Evolutionary conservation across 2,113 vertebrate species (phyloP).

Genomic region (Salvator merianae): DNA sequence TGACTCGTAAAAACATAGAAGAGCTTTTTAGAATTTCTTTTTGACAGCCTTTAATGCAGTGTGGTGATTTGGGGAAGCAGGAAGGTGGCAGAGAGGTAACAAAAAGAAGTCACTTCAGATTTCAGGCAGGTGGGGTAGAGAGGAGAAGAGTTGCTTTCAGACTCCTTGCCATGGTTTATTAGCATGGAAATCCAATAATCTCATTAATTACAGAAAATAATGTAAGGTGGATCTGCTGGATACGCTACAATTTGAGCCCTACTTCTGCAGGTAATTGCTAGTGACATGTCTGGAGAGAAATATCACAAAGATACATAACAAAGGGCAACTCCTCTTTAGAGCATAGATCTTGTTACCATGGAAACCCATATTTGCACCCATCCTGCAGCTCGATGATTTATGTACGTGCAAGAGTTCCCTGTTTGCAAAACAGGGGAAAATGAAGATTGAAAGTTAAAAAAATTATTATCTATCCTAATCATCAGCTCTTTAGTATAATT

Average conservation of each 20-base stretch:
- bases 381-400: slow-evolving; percentile 72
- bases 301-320: slow-evolving; percentile 77
- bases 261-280: slow-evolving; percentile 75
- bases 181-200: slow-evolving; percentile 73
- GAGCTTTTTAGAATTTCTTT: slow-evolving; percentile 32
- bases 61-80: slow-evolving; percentile 23
- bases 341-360: slow-evolving; percentile 76
- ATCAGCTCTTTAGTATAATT: slow-evolving; percentile 68
- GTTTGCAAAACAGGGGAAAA: slow-evolving; percentile 50
- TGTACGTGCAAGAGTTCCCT: slow-evolving; percentile 74
- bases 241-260: slow-evolving; percentile 71
- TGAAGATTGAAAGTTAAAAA: slow-evolving; percentile 44
- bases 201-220: slow-evolving; percentile 77
- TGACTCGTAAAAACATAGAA: slow-evolving; percentile 61
- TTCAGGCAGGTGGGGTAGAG: background rate
- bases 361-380: slow-evolving; percentile 74
- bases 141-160: slow-evolving; percentile 64
- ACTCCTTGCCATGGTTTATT: slow-evolving; percentile 67
- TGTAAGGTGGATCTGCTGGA: slow-evolving; percentile 71
- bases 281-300: slow-evolving; percentile 75
- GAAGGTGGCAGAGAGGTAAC: slow-evolving; percentile 30
- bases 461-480: slow-evolving; percentile 35
- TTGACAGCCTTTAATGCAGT: slow-evolving; percentile 49
- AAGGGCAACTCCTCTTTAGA: slow-evolving; percentile 73
- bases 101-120: slow-evolving; percentile 47